These are phyloP conservation scores for Acanthurus tractus DNA, from an alignment of 2,797 vertebrate species.

Conservation along the genomic window DNA sequence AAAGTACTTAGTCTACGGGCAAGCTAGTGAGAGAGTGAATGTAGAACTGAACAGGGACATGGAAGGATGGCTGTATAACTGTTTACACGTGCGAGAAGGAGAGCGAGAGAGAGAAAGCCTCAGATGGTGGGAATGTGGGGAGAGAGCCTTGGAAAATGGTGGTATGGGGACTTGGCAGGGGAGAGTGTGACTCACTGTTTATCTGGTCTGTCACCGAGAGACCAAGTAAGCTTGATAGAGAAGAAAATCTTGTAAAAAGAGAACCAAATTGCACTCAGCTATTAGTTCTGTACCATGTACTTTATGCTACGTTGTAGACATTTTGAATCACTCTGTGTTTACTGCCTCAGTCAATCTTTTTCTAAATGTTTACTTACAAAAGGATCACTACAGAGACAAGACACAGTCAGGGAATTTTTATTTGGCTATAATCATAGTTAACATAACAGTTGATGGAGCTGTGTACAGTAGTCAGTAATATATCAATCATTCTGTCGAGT, in stretches of 20 bases:
- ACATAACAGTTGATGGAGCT: slow-evolving; percentile 75
- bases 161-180: slow-evolving; percentile 83
- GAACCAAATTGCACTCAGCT: background rate
- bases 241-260: slow-evolving; percentile 29
- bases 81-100: background rate
- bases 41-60: slow-evolving; percentile 13
- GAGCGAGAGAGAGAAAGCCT: slow-evolving; percentile 17
- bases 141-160: slow-evolving; percentile 81
- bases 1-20: slow-evolving; percentile 13
- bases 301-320: background rate
- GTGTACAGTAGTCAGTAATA: slow-evolving; percentile 86
- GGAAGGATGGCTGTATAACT: background rate
- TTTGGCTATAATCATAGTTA: slow-evolving; percentile 75
- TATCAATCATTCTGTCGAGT: slow-evolving; percentile 66
- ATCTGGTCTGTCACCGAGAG: slow-evolving; percentile 78
- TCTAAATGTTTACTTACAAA: slow-evolving; percentile 3
- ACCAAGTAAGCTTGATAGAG: slow-evolving; percentile 68
- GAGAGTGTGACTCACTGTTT: slow-evolving; percentile 87
- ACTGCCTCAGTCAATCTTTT: background rate
- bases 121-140: slow-evolving; percentile 54
- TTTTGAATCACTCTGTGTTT: background rate
- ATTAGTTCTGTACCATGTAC: background rate
- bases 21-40: slow-evolving; percentile 9
- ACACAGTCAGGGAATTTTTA: slow-evolving; percentile 81
- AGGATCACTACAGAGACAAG: slow-evolving; percentile 17